A percentile compares a stretch with the other conserved stretches of the same genome.
Conservation (phyloP, 2,888 invertebrate species). For the Platycheirus rosarum region DNA sequence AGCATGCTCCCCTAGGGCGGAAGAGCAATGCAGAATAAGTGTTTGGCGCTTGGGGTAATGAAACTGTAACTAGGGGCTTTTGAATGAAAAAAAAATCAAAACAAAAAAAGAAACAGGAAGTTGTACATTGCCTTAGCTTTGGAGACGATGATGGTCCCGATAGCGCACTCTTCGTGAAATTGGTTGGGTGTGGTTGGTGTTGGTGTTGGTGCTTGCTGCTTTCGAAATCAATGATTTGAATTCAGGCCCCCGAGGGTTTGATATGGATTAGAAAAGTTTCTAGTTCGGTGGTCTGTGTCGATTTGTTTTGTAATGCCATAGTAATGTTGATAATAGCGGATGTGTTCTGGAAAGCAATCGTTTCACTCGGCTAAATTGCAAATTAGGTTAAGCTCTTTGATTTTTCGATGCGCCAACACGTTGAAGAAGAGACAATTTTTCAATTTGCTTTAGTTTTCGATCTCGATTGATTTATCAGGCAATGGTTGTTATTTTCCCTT, state of each 20-base stretch:
- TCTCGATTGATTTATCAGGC: too few relatives aligned
- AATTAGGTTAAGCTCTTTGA: slow-evolving; percentile 21
- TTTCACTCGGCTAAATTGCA: slow-evolving; percentile 6
- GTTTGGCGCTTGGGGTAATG: slow-evolving; percentile 47
- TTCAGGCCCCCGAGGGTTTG: slow-evolving; percentile 15
- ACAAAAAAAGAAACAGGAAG: slow-evolving; percentile 44
- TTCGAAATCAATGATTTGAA: slow-evolving; percentile 41
- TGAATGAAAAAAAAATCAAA: not conserved
- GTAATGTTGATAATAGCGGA: slow-evolving; percentile 14
- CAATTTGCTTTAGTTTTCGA: not conserved
- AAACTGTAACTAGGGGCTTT: slow-evolving; percentile 66
- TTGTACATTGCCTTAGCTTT: slow-evolving; percentile 5
- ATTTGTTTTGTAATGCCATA: not conserved
- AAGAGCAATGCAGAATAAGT: slow-evolving; percentile 24
- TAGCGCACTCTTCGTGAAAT: slow-evolving; percentile 1
- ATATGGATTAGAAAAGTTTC: slow-evolving; percentile 38
- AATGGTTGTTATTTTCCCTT: too few relatives aligned
- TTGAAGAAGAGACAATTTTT: not conserved
- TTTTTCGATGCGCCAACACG: not conserved
- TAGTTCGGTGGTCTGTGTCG: slow-evolving; percentile 52
- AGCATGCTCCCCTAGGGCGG: slow-evolving; percentile 24
- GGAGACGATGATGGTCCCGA: slow-evolving; percentile 10
- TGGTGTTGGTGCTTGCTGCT: slow-evolving; percentile 39
- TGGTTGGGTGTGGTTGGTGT: slow-evolving; percentile 56
- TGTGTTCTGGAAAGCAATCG: slow-evolving; percentile 8